Conservation (phyloP, 1,140 invertebrate genomes). For the Calephelis virginiensis region DNA sequence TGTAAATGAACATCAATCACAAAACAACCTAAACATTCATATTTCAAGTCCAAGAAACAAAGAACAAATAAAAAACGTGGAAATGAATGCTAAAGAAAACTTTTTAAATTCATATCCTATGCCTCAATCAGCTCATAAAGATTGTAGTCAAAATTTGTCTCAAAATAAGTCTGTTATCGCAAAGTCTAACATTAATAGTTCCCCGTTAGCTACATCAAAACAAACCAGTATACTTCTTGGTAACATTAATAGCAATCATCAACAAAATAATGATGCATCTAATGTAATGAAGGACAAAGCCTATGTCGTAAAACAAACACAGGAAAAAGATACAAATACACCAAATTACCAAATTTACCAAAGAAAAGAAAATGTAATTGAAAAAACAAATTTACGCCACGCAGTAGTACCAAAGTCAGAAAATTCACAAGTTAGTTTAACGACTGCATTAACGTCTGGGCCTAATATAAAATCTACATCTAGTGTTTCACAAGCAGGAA, state of each 20-base stretch:
- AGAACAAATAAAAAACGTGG: slow-evolving; percentile 1
- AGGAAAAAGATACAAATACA: slow-evolving; percentile 6
- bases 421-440: background rate
- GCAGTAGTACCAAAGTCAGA: background rate
- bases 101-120: slow-evolving; percentile 26
- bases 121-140: background rate
- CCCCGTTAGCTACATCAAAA: background rate
- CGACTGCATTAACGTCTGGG: background rate
- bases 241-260: background rate
- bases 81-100: slow-evolving; percentile 19
- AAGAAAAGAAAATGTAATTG: slow-evolving; percentile 3
- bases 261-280: background rate
- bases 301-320: background rate
- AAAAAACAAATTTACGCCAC: background rate
- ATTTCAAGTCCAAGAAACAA: too few species aligned
- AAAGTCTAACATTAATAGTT: background rate
- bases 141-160: background rate
- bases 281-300: background rate
- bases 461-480: background rate
- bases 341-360: background rate
- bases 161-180: background rate
- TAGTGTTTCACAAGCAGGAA: background rate
- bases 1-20: background rate
- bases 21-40: background rate
- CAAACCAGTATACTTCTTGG: background rate